phyloP scores from a whole-genome alignment of 2,797 vertebrate species.

The Tapera naevia region DNA sequence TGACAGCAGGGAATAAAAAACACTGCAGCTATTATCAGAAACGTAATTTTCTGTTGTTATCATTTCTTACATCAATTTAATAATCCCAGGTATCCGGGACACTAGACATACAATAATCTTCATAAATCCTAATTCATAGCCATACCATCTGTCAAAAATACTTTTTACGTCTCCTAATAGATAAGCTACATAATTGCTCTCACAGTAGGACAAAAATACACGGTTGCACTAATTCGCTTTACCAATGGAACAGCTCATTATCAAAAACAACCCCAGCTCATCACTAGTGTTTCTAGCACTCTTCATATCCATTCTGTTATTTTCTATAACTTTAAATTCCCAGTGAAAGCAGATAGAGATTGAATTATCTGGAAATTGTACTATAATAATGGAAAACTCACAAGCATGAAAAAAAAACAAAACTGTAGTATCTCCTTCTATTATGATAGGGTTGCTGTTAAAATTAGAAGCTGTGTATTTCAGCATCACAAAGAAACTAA shows the following conservation, averaged over 20 bases:
- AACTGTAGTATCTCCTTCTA: background rate
- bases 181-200: constrained; percentile 54
- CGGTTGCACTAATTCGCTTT: constrained; percentile 41
- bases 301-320: background rate
- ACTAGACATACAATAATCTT: constrained; percentile 72
- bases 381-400: background rate
- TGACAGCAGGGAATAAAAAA: constrained; percentile 54
- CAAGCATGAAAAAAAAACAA: background rate
- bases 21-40: constrained; percentile 50
- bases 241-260: constrained; percentile 24
- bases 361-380: constrained; percentile 16
- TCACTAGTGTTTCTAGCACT: background rate
- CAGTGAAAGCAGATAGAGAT: background rate
- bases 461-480: constrained; percentile 38
- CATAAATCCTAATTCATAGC: constrained; percentile 72
- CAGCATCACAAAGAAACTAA: constrained; percentile 20
- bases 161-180: constrained; percentile 61
- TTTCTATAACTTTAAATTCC: constrained; percentile 2
- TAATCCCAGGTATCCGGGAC: constrained; percentile 61
- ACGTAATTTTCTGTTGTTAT: constrained; percentile 22
- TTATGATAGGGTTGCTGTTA: background rate
- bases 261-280: background rate
- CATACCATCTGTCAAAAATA: constrained; percentile 74
- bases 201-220: constrained; percentile 62
- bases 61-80: constrained; percentile 61